Base-by-base conservation (phyloP, 2,113 vertebrate species). In the Sinocyclocheilus grahami region DNA sequence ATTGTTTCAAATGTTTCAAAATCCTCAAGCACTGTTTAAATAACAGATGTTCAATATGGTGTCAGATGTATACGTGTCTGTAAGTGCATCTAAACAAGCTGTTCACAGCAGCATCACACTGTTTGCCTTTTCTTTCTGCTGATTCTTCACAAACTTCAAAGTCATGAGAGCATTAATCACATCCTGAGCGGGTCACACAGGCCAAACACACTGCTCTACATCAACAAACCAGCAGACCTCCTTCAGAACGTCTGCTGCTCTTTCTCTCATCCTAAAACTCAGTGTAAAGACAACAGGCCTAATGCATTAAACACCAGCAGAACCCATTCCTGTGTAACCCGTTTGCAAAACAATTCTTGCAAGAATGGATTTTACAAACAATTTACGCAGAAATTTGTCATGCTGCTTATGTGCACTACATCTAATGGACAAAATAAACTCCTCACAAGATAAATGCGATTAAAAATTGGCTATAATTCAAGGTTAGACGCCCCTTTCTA, bases 81-180 rank as follows among this genome's bases (percentile, higher is more conserved):
- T 20, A 79, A 42, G 30, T 18, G 37, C 2, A 39, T 37, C 46
- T 42, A 69, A 58, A 22, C 76, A 65, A 30, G 24, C 74, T 42
- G 62, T 55, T 48, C 48, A 20, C 67, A 5, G 33, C 27, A 58
- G 13, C 46, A 42, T 84, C n/a, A 60, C 55, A n/a, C 20, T 60
- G 58, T n/a, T n/a, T 60, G 20, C 7, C 20, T 60, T 30, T 81
- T 82, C 58, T 74, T 65, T 53, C 63, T 55, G 10, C 63, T 55
- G 10, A 27, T 76, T 24, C 53, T 48, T n/a, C 58, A 30, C 39
- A 58, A 83, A 72, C 37, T 51, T 77, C 62, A 87, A 87, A 84
- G 62, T 62, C 39, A 74, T 14, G 58, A n/a, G 78, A 62, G 78
- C 55, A 80, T 80, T 24, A 80, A 80, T 80, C 33, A 42, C 78